Conservation (phyloP, 2,797 vertebrate species). For the Microcaecilia unicolor region DNA sequence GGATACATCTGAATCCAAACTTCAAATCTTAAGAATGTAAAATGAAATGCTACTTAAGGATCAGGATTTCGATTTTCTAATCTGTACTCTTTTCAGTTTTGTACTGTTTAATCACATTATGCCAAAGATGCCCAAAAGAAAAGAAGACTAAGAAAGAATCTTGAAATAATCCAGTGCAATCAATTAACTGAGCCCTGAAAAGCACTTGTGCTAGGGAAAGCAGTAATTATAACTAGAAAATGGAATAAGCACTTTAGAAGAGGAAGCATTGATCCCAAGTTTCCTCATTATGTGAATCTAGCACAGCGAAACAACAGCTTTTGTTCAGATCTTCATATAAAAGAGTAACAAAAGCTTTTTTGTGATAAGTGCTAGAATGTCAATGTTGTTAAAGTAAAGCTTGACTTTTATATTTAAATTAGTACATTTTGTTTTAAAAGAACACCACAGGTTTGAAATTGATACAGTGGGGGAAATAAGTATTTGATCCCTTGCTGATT, state of each 20-base stretch:
- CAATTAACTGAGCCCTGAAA: background rate
- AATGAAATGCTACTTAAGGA: background rate
- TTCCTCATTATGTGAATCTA: background rate
- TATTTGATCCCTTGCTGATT: too few relatives aligned
- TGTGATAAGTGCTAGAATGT: too few relatives aligned
- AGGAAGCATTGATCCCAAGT: background rate
- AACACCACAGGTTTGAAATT: too few relatives aligned
- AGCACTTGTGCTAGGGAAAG: background rate
- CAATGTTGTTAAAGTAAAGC: too few relatives aligned
- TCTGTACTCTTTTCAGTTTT: background rate
- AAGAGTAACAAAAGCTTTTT: too few relatives aligned
- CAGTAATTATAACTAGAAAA: background rate
- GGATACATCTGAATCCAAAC: too few relatives aligned
- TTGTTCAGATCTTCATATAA: too few relatives aligned
- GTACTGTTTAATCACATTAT: background rate
- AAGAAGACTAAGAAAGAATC: constrained; percentile 4
- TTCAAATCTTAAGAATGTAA: too few relatives aligned
- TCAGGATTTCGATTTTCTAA: background rate
- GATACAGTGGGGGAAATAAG: too few relatives aligned
- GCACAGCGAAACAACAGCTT: too few relatives aligned
- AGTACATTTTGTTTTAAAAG: too few relatives aligned
- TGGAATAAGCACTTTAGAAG: constrained; percentile 5
- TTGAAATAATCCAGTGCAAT: background rate
- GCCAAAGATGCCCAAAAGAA: background rate
- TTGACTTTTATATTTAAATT: too few relatives aligned